These are phyloP conservation scores for Theonella swinhoei DNA, from an alignment of 37 sponge, comb jelly and placozoan species.

Conservation along the genomic window DNA sequence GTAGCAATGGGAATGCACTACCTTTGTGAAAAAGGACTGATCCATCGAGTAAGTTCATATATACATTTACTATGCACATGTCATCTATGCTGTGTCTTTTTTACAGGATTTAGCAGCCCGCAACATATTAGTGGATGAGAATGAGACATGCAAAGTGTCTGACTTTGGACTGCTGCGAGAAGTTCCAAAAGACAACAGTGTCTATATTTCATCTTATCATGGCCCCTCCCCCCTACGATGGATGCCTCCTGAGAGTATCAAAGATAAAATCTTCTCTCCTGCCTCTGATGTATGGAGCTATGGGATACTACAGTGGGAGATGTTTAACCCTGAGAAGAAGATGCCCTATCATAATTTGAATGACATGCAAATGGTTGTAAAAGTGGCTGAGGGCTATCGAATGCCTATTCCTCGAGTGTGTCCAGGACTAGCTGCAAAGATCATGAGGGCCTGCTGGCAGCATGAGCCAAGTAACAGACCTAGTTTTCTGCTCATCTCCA, in stretches of 20 bases:
- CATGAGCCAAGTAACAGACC: constrained; percentile 30
- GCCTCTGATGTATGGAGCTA: constrained; percentile 54
- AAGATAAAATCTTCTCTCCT: constrained; percentile 11
- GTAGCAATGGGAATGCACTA: constrained; percentile 79
- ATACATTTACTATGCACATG: too few species aligned
- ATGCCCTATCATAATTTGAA: background rate
- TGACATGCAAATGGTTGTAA: background rate
- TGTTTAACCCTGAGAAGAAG: constrained; percentile 39
- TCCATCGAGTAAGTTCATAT: constrained; percentile 56
- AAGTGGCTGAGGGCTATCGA: constrained; percentile 12
- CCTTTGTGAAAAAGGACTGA: constrained; percentile 56
- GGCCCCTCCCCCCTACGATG: constrained; percentile 10
- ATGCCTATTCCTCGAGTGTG: constrained; percentile 9
- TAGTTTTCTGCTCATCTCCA: constrained; percentile 40
- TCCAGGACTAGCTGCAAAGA: constrained; percentile 2
- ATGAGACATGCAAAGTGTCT: constrained; percentile 66
- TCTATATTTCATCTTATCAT: background rate
- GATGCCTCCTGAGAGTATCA: constrained; percentile 44
- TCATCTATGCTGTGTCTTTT: too few species aligned
- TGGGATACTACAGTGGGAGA: constrained; percentile 29
- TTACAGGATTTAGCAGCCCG: constrained; percentile 54
- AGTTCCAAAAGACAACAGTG: background rate
- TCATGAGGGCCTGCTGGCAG: constrained; percentile 60
- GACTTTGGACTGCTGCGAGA: constrained; percentile 65
- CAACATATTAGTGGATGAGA: constrained; percentile 60